Evolutionary conservation across 2,888 invertebrate species (phyloP), one percentile per base, ranked within the genome.

Genomic region (Drosophila incognita): DNA sequence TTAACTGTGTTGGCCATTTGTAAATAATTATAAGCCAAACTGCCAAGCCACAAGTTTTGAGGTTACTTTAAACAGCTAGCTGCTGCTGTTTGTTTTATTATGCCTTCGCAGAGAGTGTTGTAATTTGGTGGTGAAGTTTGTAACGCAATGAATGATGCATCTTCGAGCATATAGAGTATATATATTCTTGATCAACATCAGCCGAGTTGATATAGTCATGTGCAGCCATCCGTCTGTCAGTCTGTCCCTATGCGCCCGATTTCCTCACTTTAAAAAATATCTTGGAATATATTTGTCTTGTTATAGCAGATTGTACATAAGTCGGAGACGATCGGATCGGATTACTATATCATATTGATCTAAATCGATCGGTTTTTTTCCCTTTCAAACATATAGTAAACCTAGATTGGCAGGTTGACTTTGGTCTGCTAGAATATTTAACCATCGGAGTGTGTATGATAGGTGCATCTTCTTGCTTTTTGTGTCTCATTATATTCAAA

Each of bases 11-110:
- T 69, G 67, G 33, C 74, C 77, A 79, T 79, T 82, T 74, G 79
- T 68, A 82, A 74, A 82, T 82, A 79, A 79, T 79, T 79, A 82
- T 67, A 79, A 79, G 67, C 60, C 79, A 77, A 77, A 66, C 69
- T 52, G 64, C 46, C 74, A 38, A 35, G 58, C 64, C 82, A 72
- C 73, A 77, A 81, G 64, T 77, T 81, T 65, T 78, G 72, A 40
- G 78, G 78, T 72, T 68, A 53, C 49, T 59, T 63, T 59, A 65
- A 78, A 58, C 64, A 61, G 60, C 77, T 66, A 76, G 69, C 76
- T 60, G 65, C 40, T 48, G 27, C 21, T 38, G 42, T 60, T 15
- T 24, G 33, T 40, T 31, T 46, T 35, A 24, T 8, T 46, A 46
- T 46, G 15, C 15, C 15, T 24, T 46, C 1, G 8, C 46, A 15